Evolutionary conservation across 2,888 invertebrate genomes (phyloP).

Genomic region (Leptinotarsa tumamoca): DNA sequence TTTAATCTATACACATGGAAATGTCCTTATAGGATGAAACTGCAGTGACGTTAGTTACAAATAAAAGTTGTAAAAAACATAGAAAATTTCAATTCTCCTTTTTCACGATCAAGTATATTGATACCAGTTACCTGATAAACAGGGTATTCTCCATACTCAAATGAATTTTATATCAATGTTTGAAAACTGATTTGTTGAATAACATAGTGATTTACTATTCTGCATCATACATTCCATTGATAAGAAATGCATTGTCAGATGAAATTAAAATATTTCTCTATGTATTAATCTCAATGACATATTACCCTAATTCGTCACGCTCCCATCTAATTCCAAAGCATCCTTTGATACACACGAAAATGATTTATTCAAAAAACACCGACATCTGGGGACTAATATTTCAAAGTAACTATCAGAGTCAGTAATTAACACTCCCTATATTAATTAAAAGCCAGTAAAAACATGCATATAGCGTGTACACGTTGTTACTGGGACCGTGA

Average conservation of each 20-base stretch:
- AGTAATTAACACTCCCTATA: slow-evolving; percentile 29
- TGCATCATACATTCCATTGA: neutral
- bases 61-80: too few relatives aligned
- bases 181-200: neutral
- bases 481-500: slow-evolving; percentile 22
- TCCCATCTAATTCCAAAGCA: slow-evolving; percentile 16
- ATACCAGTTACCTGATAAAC: too few relatives aligned
- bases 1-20: too few relatives aligned
- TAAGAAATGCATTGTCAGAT: neutral
- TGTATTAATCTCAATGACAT: neutral
- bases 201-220: neutral
- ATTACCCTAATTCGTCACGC: slow-evolving; percentile 7
- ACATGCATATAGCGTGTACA: slow-evolving; percentile 32
- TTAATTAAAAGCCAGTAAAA: slow-evolving; percentile 24
- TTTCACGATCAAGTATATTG: too few relatives aligned
- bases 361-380: slow-evolving; percentile 22
- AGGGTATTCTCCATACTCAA: too few relatives aligned
- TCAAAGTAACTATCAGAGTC: slow-evolving; percentile 23
- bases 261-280: neutral
- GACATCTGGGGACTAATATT: slow-evolving; percentile 27
- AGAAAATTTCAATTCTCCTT: too few relatives aligned
- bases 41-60: too few relatives aligned
- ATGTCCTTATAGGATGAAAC: too few relatives aligned
- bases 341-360: slow-evolving; percentile 15
- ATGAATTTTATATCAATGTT: too few relatives aligned